Percentiles rank a stretch among this genome's conserved stretches.
Evolutionary conservation across 2,888 invertebrate species (phyloP).

Genomic region (Leptarthrus brevirostris): DNA sequence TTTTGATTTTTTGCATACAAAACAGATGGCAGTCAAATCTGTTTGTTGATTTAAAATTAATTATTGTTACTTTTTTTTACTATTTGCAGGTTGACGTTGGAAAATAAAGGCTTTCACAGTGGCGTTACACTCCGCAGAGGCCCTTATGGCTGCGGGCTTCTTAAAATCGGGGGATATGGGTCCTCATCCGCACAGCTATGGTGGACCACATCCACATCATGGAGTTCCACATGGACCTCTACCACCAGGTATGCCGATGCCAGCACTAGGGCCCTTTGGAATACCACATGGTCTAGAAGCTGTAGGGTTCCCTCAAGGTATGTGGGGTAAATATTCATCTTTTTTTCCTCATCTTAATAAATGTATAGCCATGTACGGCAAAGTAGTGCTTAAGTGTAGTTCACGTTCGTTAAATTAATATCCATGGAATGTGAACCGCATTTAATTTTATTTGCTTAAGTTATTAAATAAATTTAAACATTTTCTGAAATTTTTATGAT

Average conservation of each 20-base stretch:
- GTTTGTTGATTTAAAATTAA: neutral
- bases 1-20: neutral
- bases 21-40: neutral
- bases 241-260: conserved; percentile 68
- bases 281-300: conserved; percentile 68
- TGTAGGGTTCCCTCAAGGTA: conserved; percentile 69
- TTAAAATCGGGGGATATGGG: conserved; percentile 66
- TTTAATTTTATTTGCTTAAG: neutral
- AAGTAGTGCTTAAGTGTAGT: neutral
- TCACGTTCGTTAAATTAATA: neutral
- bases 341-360: conserved; percentile 17
- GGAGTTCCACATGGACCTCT: conserved; percentile 66
- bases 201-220: conserved; percentile 67
- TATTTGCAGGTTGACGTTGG: conserved; percentile 9
- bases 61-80: neutral
- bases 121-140: conserved; percentile 68
- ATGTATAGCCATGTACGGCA: conserved; percentile 2
- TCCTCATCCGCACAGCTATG: conserved; percentile 67
- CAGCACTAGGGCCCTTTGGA: conserved; percentile 67
- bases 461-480: no score
- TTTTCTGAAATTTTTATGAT: no score
- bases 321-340: conserved; percentile 68
- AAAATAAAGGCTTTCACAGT: conserved; percentile 63
- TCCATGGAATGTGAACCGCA: neutral
- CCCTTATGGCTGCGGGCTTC: conserved; percentile 68